Evolutionary conservation across 2,113 vertebrate genomes (phyloP).

Genomic region (Platanista minor): DNA sequence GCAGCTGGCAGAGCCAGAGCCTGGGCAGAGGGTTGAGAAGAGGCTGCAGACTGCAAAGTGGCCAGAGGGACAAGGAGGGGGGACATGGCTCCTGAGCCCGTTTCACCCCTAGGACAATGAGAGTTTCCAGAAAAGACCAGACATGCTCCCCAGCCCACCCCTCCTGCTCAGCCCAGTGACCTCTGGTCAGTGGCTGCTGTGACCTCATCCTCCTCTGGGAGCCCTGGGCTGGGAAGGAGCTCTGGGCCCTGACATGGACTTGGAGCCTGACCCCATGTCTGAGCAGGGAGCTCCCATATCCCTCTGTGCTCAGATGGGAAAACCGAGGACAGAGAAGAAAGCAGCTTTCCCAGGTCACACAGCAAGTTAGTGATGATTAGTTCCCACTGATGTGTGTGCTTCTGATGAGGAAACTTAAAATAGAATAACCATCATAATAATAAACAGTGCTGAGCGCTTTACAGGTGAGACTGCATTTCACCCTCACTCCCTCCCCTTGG

Average conservation of each 20-base stretch:
- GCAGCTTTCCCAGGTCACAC: background rate
- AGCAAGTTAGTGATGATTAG: too few relatives aligned
- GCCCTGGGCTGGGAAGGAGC: background rate
- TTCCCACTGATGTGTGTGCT: background rate
- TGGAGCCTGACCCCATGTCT: background rate
- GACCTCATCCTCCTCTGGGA: background rate
- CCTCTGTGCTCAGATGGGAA: background rate
- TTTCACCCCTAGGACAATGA: background rate
- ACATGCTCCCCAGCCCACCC: background rate
- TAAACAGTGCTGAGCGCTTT: background rate
- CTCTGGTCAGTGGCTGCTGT: background rate
- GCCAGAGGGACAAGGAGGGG: background rate
- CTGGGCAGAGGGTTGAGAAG: background rate
- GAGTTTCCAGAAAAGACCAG: background rate
- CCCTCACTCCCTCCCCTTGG: too few relatives aligned
- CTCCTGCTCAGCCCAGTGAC: background rate
- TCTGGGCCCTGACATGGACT: background rate
- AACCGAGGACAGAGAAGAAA: background rate
- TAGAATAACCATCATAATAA: background rate
- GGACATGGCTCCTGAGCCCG: background rate
- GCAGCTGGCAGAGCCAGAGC: accelerated
- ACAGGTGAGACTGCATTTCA: background rate
- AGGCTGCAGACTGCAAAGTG: background rate
- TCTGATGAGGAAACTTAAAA: background rate
- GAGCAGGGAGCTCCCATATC: background rate